Base-by-base conservation (phyloP, 2,113 vertebrate species). In the Gnathonemus longibarbis region DNA sequence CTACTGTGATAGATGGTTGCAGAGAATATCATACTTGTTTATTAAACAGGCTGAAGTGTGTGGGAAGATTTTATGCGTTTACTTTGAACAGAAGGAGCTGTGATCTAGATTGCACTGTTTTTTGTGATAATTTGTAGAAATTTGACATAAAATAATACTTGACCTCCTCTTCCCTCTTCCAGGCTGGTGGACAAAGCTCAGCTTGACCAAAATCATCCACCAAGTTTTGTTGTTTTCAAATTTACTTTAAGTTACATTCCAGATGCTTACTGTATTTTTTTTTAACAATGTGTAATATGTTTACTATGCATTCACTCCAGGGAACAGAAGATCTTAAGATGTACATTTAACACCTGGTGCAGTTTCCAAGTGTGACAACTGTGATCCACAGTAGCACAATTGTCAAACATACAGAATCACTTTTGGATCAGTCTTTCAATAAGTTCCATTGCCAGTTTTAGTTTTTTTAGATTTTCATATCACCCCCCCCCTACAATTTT, bases 111-210 rank as follows among this genome's bases (percentile, higher is more conserved):
- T 15, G 15, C 19, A 19, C 3, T 58, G 21, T 58, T 58, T 58
- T n/a, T 62, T 62, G 6, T 62, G 56, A 9, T 27, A 39, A n/a
- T 74, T 74, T 74, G 19, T 5, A n/a, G 84, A n/a, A 48, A 27
- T 49, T 11, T 9, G 46, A 24, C 1, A 5, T 87, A 15, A 87
- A 52, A 48, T 87, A 53, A 87, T 31, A 58, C 87, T 66, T 46
- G 2, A 45, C 17, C 27, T 77, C 97, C 17, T 9, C 24, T 96
- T 84, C 10, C 83, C 96, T 95, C 97, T 97, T 96, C 94, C 96
- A 99, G 98, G 97, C 97, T 95, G 97, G 97, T 91, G 98, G 98
- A 96, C 96, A 97, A 95, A 98, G 97, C 96, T 98, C 97, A 95
- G 97, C 97, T 97, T 99, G 98, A 99, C 97, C 95, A 93, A 96